These are phyloP conservation scores for Epinotia ramella DNA, from an alignment of 2,888 invertebrate species.

Conservation along the genomic window DNA sequence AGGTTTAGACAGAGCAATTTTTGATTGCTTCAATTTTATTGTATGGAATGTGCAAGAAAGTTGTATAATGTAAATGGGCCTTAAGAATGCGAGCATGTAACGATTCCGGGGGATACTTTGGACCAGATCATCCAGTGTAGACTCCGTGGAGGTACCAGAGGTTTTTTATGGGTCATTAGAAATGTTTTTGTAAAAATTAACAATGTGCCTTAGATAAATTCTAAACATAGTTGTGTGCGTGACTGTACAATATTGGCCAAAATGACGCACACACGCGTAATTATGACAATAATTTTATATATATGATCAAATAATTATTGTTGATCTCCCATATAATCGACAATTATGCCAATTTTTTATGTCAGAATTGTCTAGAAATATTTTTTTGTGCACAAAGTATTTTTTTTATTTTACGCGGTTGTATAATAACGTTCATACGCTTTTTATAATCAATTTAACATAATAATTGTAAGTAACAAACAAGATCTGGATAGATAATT, in stretches of 20 bases:
- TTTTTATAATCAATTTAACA: constrained; percentile 41
- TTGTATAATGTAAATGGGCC: no score
- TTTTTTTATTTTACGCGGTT: constrained; percentile 13
- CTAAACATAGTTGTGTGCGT: constrained; percentile 10
- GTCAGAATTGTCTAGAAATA: constrained; percentile 18
- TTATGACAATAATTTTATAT: constrained; percentile 31
- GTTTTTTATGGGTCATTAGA: neutral
- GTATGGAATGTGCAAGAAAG: no score
- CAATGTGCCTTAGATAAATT: constrained; percentile 29
- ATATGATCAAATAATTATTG: constrained; percentile 23
- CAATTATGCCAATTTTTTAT: constrained; percentile 9
- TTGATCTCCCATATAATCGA: constrained; percentile 36
- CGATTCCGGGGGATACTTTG: no score
- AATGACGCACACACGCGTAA: constrained; percentile 7
- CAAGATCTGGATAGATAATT: constrained; percentile 50
- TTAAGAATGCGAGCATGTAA: no score
- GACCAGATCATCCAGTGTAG: no score
- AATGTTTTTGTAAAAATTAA: constrained; percentile 11
- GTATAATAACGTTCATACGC: constrained; percentile 45
- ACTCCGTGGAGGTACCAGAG: no score
- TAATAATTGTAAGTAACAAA: constrained; percentile 46
- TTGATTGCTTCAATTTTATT: no score
- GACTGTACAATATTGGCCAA: constrained; percentile 4
- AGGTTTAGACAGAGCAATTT: no score
- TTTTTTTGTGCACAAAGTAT: constrained; percentile 37